A percentile compares a stretch with the other conserved stretches of the same genome.
phyloP scores from a whole-genome alignment of 2,113 vertebrate genomes.

The Heloderma charlesbogerti region DNA sequence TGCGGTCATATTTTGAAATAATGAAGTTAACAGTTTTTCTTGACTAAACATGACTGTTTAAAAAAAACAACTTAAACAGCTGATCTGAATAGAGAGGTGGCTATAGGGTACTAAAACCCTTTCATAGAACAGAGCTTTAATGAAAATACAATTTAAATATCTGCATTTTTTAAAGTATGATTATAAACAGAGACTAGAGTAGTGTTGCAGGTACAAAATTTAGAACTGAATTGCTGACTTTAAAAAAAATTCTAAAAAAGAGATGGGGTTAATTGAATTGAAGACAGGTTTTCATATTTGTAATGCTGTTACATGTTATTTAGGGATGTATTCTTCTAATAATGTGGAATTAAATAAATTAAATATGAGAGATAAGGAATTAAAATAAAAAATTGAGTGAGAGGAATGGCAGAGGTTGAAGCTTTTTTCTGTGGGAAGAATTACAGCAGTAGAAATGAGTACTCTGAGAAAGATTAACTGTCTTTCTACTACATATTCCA shows the following conservation, averaged over 20 bases:
- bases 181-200: not conserved
- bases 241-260: not conserved
- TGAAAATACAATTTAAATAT: not conserved
- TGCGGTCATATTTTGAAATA: slow-evolving; percentile 5
- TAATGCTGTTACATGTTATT: not conserved
- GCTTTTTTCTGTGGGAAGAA: no score
- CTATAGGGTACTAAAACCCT: not conserved
- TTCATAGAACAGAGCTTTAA: not conserved
- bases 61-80: not conserved
- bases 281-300: not conserved
- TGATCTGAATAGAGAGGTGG: not conserved
- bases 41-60: not conserved
- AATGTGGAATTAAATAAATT: not conserved
- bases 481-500: not conserved
- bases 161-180: not conserved
- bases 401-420: not conserved
- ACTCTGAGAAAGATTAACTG: not conserved
- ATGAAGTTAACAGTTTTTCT: slow-evolving; percentile 8
- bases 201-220: not conserved
- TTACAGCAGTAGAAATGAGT: not conserved
- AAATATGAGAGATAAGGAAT: not conserved
- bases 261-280: not conserved
- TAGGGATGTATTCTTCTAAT: not conserved
- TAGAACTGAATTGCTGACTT: not conserved
- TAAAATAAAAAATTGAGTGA: not conserved